phyloP scores from a whole-genome alignment of 2,888 invertebrate species.

The Caenorhabditis becei region DNA sequence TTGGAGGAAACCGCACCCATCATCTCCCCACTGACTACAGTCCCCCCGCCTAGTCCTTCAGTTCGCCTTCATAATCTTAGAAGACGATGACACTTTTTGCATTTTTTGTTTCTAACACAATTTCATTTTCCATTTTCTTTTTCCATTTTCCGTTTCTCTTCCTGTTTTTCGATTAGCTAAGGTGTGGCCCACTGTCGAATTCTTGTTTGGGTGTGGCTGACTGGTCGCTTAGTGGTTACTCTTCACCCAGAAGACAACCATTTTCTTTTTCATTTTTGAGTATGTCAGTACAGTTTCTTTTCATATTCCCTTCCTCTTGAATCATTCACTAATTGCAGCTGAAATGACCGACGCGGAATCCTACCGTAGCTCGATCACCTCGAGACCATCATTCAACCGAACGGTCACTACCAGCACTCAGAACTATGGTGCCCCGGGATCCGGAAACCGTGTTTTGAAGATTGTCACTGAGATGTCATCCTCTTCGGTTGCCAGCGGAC shows the following conservation, averaged over 20 bases:
- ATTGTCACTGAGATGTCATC: constrained; percentile 80
- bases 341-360: constrained; percentile 68
- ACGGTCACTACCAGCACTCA: constrained; percentile 64
- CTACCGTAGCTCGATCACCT: constrained; percentile 75
- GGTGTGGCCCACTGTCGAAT: constrained; percentile 41
- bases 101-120: background rate
- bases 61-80: constrained; percentile 14
- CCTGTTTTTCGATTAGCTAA: constrained; percentile 10
- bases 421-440: constrained; percentile 65
- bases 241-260: background rate
- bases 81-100: background rate
- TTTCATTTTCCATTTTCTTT: background rate
- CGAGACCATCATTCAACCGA: constrained; percentile 74
- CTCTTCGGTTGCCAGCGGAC: constrained; percentile 61
- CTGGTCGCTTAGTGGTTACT: background rate
- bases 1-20: constrained; percentile 57
- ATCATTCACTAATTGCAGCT: no score
- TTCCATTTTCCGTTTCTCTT: constrained; percentile 12
- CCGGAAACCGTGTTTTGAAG: constrained; percentile 77
- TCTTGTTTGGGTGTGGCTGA: constrained; percentile 22
- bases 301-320: background rate
- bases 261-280: background rate
- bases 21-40: no score
- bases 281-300: background rate
- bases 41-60: constrained; percentile 13